Evolutionary conservation across 2,797 vertebrate species (phyloP).

Genomic region (Fistularia tabacaria): DNA sequence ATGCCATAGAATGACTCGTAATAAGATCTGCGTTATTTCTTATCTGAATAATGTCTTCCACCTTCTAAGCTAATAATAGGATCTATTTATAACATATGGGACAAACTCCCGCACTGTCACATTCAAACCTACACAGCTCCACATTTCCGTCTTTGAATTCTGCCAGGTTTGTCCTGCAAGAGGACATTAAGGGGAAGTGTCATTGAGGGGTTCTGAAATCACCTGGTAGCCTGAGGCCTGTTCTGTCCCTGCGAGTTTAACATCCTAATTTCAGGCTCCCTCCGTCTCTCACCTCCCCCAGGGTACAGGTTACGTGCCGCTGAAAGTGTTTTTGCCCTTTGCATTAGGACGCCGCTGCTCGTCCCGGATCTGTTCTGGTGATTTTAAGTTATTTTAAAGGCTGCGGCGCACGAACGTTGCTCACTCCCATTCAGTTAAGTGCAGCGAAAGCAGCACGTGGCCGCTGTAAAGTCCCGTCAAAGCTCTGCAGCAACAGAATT

Average conservation of each 20-base stretch:
- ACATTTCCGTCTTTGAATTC: too few relatives aligned
- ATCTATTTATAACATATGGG: too few relatives aligned
- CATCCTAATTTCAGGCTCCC: conserved; percentile 35
- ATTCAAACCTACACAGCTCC: too few relatives aligned
- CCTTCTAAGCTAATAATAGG: too few relatives aligned
- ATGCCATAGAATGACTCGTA: too few relatives aligned
- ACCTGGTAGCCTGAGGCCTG: conserved; percentile 50
- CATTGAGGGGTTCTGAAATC: conserved; percentile 25
- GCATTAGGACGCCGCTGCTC: conserved; percentile 19
- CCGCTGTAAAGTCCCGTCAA: conserved; percentile 10
- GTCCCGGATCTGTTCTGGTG: conserved; percentile 13
- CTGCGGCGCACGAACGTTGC: not conserved
- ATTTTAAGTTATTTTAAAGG: conserved; percentile 7
- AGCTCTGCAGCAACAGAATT: conserved; percentile 5
- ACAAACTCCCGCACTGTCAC: too few relatives aligned
- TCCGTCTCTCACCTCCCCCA: conserved; percentile 22
- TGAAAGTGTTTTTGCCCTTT: conserved; percentile 37
- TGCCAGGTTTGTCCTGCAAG: conserved; percentile 1
- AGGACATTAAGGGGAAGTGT: conserved; percentile 16
- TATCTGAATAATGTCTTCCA: too few relatives aligned
- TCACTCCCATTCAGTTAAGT: not conserved
- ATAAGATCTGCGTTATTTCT: too few relatives aligned
- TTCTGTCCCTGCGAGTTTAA: conserved; percentile 46
- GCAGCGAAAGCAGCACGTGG: not conserved
- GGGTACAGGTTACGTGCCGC: conserved; percentile 30